Conservation (phyloP, 2,888 invertebrate genomes). For the Tuta absoluta region DNA sequence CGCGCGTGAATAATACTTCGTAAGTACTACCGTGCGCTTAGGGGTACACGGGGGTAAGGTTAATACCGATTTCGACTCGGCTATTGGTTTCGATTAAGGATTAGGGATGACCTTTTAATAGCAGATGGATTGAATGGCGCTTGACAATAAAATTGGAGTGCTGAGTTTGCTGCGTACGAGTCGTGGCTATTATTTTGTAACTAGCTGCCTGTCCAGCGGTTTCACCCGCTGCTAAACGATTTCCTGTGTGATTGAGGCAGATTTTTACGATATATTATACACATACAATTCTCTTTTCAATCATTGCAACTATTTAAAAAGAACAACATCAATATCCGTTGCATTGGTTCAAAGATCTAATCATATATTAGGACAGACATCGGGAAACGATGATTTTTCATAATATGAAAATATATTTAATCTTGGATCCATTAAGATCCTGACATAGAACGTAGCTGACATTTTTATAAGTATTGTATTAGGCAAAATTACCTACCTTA, state of each 20-base stretch:
- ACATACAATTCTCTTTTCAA: no score
- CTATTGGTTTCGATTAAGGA: slow-evolving; percentile 30
- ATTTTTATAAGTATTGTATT: not conserved
- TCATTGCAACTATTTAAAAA: no score
- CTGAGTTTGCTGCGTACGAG: not conserved
- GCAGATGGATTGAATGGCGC: not conserved
- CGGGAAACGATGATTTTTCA: no score
- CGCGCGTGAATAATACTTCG: slow-evolving; percentile 33
- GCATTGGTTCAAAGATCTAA: no score
- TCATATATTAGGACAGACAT: no score
- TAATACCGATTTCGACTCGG: slow-evolving; percentile 30
- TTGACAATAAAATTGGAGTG: not conserved
- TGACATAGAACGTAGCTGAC: not conserved
- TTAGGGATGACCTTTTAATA: slow-evolving; percentile 15
- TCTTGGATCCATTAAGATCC: no score
- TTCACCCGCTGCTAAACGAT: no score
- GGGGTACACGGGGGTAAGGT: slow-evolving; percentile 31
- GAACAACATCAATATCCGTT: no score
- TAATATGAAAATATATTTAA: no score
- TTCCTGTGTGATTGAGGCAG: no score
- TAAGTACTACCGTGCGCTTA: slow-evolving; percentile 33
- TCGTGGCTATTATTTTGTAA: not conserved
- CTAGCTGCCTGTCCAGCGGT: no score
- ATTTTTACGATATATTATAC: no score
- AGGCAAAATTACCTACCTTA: not conserved